Conservation (phyloP, 2,797 vertebrate genomes). For the Phaenicophaeus curvirostris region DNA sequence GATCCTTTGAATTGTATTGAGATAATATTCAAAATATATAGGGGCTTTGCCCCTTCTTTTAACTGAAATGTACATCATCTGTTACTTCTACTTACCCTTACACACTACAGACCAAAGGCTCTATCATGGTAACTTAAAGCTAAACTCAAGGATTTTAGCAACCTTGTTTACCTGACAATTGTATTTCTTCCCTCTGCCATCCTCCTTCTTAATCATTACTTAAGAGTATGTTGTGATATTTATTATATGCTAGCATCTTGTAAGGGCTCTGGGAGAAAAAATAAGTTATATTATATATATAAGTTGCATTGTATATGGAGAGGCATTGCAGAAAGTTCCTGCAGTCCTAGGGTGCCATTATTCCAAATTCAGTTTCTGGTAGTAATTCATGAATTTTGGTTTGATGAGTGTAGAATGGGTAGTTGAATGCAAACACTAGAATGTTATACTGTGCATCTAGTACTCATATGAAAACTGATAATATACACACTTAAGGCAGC, state of each 20-base stretch:
- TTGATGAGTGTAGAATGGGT: neutral
- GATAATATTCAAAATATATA: neutral
- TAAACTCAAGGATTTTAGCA: neutral
- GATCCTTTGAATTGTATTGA: neutral
- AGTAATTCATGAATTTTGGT: neutral
- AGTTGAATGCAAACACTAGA: neutral
- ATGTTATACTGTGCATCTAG: neutral
- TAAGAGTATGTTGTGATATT: neutral
- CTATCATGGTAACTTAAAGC: neutral
- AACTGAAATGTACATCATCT: neutral
- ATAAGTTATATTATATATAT: neutral
- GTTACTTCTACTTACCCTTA: neutral
- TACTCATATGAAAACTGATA: neutral
- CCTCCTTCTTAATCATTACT: neutral
- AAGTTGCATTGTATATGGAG: neutral
- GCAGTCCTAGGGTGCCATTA: neutral
- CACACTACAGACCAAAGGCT: neutral
- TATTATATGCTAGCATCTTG: neutral
- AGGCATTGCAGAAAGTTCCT: neutral
- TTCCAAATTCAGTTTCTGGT: constrained; percentile 20
- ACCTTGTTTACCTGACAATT: neutral
- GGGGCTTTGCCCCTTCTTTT: neutral
- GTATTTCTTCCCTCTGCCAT: neutral
- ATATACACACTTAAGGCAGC: neutral
- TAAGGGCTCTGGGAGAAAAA: neutral